Percentiles rank a stretch among this genome's conserved stretches.
These are phyloP conservation scores for Recurvirostra avosetta DNA, from an alignment of 2,113 vertebrate species.

Conservation along the genomic window DNA sequence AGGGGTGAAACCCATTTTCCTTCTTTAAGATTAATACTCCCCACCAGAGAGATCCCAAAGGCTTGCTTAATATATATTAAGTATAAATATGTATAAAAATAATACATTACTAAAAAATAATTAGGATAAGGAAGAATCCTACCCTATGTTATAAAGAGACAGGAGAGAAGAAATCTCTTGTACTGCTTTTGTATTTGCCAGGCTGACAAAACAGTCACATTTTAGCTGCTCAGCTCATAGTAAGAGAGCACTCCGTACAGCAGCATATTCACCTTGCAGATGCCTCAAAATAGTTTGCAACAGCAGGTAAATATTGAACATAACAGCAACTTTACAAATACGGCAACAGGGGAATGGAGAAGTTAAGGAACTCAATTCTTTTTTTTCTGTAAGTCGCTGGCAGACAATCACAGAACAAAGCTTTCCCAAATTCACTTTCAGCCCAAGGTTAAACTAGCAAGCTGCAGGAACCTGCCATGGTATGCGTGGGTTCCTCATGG, in stretches of 20 bases:
- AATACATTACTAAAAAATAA: not conserved
- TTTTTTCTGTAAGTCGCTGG: not conserved
- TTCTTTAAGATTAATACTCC: not conserved
- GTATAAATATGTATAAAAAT: not conserved
- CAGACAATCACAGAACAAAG: not conserved
- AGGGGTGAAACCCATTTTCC: not conserved
- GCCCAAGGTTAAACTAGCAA: not conserved
- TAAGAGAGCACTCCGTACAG: not conserved
- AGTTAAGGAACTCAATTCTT: not conserved
- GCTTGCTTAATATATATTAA: not conserved
- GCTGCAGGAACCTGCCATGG: not conserved
- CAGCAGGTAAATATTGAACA: not conserved
- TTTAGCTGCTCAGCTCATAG: not conserved
- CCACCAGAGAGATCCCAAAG: not conserved
- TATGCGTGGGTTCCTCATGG: rapidly evolving
- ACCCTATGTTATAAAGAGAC: not conserved
- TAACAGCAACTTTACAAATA: not conserved
- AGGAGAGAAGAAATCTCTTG: not conserved
- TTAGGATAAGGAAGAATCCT: not conserved
- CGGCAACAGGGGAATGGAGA: not conserved
- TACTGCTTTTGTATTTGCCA: not conserved
- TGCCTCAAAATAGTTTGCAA: not conserved
- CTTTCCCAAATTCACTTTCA: not conserved
- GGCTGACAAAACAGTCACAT: not conserved
- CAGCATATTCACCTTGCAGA: not conserved